phyloP scores from a whole-genome alignment of 1,140 invertebrate species.

The Ostrea denselamellosa region DNA sequence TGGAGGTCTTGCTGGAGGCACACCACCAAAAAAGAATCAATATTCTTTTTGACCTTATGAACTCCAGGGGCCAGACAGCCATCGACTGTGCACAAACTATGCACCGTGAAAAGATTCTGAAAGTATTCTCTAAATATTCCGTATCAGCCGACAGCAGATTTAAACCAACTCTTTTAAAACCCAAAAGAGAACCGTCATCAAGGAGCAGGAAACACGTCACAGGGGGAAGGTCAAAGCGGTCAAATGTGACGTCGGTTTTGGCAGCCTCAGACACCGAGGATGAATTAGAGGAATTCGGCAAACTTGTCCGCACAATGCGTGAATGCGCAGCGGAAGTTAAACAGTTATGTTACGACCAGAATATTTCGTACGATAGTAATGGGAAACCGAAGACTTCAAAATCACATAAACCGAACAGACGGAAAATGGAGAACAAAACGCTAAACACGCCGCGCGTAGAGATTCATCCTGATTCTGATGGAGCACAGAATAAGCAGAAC shows the following conservation, averaged over 20 bases:
- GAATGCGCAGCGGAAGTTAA: slow-evolving; percentile 52
- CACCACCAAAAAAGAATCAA: slow-evolving; percentile 28
- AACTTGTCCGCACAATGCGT: slow-evolving; percentile 45
- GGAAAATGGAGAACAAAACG: background rate
- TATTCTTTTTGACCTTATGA: background rate
- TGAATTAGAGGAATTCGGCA: slow-evolving; percentile 38
- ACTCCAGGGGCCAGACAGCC: slow-evolving; percentile 40
- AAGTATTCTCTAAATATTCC: slow-evolving; percentile 6
- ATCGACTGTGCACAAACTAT: slow-evolving; percentile 21
- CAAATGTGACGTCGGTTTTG: background rate
- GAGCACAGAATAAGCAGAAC: background rate
- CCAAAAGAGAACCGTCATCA: background rate
- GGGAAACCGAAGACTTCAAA: background rate
- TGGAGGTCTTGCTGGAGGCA: slow-evolving; percentile 38
- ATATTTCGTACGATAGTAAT: slow-evolving; percentile 41
- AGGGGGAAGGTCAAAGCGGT: background rate
- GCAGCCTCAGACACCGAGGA: background rate
- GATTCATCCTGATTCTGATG: background rate
- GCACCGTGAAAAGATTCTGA: background rate
- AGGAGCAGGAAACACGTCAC: background rate
- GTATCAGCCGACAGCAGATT: background rate
- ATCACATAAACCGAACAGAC: background rate
- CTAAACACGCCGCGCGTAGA: background rate
- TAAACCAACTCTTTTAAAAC: slow-evolving; percentile 8
- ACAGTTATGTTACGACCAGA: slow-evolving; percentile 50